Evolutionary conservation across 2,888 invertebrate genomes (phyloP), one percentile per base, ranked within the genome.

Genomic region (Idaea biselata): DNA sequence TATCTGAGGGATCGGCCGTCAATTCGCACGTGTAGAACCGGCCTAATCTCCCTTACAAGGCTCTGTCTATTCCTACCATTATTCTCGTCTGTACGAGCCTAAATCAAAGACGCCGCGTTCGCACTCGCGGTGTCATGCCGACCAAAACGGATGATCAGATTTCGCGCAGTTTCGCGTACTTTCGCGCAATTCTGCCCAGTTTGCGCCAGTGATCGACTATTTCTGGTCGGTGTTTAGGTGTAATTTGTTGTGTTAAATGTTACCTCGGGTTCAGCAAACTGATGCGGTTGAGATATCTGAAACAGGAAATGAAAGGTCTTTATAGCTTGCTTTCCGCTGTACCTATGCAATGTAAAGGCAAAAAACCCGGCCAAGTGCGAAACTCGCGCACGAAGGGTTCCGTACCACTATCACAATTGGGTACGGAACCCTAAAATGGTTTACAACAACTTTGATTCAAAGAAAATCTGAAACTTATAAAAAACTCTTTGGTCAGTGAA

Each of bases 91-190:
- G 78, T 64, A 76, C 75, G 79, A 77, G 75, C 76, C 66, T 85
- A 84, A 84, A 88, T 90, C 88, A 90, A 90, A 88, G 80, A 82
- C 60, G 74, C 86, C 88, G 88, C 86, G 68, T 77, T 83, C 78
- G 75, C 86, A 84, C 84, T 82, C 74, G 82, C 76, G 82, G 82
- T 83, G 83, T 80, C 82, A 79, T 78, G 69, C 68, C 68, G 66
- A 73, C 86, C 82, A 82, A 83, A 88, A 76, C 72, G 78, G 88
- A 83, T 73, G 89, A 90, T 90, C 90, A 77, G 89, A 89, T 89
- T 73, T 72, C 73, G 77, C 75, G 76, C 81, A 79, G 44, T 44
- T 44, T 44, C 44, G 44, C 44, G 44, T 11, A 44, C 44, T 44
- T 44, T 44, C 44, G 44, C 44, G 44, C 44, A 44, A 44, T 44